Evolutionary conservation across 2,797 vertebrate species (phyloP).

Genomic region (Mus caroli): DNA sequence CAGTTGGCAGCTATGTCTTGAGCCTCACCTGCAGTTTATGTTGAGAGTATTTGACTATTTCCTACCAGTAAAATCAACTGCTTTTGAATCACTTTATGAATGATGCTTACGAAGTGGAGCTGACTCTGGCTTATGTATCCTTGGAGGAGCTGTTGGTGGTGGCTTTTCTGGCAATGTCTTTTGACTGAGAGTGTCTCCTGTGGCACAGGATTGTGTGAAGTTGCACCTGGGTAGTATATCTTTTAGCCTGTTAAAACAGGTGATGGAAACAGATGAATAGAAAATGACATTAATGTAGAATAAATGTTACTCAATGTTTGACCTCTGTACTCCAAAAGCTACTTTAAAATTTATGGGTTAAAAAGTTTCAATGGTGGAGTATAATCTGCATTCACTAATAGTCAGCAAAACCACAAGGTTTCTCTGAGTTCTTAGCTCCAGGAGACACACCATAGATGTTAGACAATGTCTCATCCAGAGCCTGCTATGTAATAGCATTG

Average conservation of each 20-base stretch:
- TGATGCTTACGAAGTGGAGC: not conserved
- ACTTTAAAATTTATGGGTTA: slow-evolving; percentile 27
- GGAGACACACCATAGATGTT: slow-evolving; percentile 20
- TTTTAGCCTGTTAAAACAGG: not conserved
- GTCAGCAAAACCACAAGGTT: slow-evolving; percentile 14
- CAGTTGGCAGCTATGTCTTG: not conserved
- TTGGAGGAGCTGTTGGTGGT: not conserved
- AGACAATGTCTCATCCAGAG: not conserved
- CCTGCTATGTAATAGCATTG: slow-evolving; percentile 26
- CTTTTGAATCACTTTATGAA: not conserved
- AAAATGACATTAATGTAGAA: slow-evolving; percentile 42
- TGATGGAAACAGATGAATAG: slow-evolving; percentile 53
- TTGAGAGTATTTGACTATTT: slow-evolving; percentile 16
- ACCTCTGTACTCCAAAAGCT: slow-evolving; percentile 39
- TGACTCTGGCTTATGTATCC: not conserved
- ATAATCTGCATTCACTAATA: slow-evolving; percentile 25
- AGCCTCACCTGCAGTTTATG: not conserved
- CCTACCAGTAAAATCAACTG: slow-evolving; percentile 4
- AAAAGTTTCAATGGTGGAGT: not conserved
- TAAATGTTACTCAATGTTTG: slow-evolving; percentile 49
- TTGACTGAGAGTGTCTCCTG: not conserved
- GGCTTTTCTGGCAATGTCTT: not conserved
- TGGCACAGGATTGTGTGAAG: not conserved
- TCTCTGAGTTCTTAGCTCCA: slow-evolving; percentile 37
- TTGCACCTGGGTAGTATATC: not conserved